A percentile compares a stretch with the other conserved stretches of the same genome.
Evolutionary conservation across 2,797 vertebrate genomes (phyloP).

Genomic region (Malurus splendens): DNA sequence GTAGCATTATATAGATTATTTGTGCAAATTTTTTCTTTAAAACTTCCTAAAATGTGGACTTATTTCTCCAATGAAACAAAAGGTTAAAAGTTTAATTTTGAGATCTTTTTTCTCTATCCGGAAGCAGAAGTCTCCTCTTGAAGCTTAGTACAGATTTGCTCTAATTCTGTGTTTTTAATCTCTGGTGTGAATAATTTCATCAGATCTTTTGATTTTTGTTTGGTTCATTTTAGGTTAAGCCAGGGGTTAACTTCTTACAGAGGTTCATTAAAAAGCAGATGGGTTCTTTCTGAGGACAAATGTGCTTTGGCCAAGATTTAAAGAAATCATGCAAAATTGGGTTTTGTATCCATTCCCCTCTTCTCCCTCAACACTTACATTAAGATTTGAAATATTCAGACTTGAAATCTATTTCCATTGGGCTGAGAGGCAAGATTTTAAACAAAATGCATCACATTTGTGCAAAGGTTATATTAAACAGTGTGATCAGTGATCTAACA

Average conservation of each 20-base stretch:
- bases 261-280: constrained; percentile 14
- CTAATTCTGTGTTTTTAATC: constrained; percentile 34
- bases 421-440: background rate
- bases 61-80: background rate
- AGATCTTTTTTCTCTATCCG: background rate
- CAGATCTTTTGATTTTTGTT: background rate
- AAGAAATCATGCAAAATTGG: background rate
- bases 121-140: background rate
- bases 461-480: background rate
- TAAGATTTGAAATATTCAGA: background rate
- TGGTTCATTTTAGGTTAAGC: constrained; percentile 11
- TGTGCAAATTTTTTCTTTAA: background rate
- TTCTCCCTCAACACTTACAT: background rate
- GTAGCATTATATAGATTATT: background rate
- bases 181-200: background rate
- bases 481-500: background rate
- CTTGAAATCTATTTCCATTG: background rate
- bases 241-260: constrained; percentile 22
- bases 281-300: background rate
- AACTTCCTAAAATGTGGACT: background rate
- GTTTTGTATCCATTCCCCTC: background rate
- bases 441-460: background rate
- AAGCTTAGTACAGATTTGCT: constrained; percentile 17
- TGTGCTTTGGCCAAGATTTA: background rate
- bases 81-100: background rate